Evolutionary conservation across 2,113 vertebrate species (phyloP).

Genomic region (Chaetura pelagica): DNA sequence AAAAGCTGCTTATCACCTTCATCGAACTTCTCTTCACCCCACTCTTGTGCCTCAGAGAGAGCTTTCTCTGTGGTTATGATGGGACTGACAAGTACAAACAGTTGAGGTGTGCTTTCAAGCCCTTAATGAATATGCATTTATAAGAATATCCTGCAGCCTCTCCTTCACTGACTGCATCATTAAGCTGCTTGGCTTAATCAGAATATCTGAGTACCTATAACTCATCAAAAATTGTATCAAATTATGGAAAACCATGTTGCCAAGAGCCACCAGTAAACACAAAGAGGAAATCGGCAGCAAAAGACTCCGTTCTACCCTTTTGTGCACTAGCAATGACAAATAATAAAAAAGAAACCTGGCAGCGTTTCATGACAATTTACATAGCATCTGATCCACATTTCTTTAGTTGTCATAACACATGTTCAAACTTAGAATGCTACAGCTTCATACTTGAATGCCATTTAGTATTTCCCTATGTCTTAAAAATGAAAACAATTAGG

Average conservation of each 20-base stretch:
- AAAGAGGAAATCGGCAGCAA: not conserved
- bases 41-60: not conserved
- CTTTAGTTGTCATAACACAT: not conserved
- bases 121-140: not conserved
- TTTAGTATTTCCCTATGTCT: not conserved
- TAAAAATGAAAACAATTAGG: not conserved
- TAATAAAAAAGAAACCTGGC: not conserved
- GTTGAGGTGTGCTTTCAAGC: not conserved
- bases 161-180: not conserved
- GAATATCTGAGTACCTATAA: not conserved
- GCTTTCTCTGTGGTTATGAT: not conserved
- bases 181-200: not conserved
- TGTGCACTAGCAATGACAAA: not conserved
- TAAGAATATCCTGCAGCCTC: not conserved
- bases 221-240: not conserved
- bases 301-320: not conserved
- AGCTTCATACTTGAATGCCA: not conserved
- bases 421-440: not conserved
- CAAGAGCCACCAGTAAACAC: not conserved
- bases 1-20: not conserved
- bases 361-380: not conserved
- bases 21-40: not conserved
- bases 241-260: not conserved
- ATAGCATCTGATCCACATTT: not conserved
- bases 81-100: not conserved